phyloP scores from a whole-genome alignment of 2,113 vertebrate genomes.

The Psittacus erithacus region DNA sequence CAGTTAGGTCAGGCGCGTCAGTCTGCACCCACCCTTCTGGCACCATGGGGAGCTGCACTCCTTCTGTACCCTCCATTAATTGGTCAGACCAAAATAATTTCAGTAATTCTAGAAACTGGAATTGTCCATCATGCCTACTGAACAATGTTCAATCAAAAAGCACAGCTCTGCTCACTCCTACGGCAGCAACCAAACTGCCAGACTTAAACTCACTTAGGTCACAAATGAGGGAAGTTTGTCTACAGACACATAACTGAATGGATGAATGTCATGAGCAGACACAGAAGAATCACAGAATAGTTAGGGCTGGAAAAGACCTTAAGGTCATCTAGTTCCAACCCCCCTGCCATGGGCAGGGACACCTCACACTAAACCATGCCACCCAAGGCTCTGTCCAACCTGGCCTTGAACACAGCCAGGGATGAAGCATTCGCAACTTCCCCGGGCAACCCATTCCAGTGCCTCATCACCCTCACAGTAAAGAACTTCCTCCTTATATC shows the following conservation, averaged over 20 bases:
- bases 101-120: not conserved
- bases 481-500: too few species aligned
- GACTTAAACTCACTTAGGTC: not conserved
- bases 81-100: not conserved
- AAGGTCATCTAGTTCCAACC: too few species aligned
- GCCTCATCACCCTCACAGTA: too few species aligned
- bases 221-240: not conserved
- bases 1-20: not conserved
- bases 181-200: not conserved
- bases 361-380: too few species aligned
- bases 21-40: not conserved
- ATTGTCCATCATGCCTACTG: not conserved
- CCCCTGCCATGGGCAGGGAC: too few species aligned
- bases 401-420: too few species aligned
- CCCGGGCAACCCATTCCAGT: too few species aligned
- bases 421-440: too few species aligned
- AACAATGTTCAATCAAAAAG: not conserved
- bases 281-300: not conserved
- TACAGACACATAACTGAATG: not conserved
- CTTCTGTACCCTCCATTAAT: not conserved
- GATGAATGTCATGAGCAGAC: not conserved
- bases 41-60: not conserved
- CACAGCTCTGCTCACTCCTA: not conserved
- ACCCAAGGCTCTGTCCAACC: too few species aligned
- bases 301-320: too few species aligned